phyloP scores from a whole-genome alignment of 2,888 invertebrate species.

The Hypomecis punctinalis region DNA sequence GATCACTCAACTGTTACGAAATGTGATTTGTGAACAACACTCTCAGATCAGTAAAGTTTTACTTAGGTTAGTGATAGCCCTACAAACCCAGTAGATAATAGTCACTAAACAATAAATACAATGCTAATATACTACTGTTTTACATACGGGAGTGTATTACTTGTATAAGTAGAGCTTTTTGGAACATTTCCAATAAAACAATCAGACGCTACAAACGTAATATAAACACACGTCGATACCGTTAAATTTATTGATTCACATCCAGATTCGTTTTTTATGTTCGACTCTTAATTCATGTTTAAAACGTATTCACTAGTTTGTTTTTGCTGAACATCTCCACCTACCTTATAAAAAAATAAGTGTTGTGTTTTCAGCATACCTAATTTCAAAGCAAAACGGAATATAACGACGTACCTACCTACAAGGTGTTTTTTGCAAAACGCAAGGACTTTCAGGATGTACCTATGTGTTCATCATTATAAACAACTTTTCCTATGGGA shows the following conservation, averaged over 20 bases:
- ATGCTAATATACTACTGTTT: constrained; percentile 2
- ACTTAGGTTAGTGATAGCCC: neutral
- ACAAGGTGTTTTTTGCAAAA: no score
- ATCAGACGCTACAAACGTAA: constrained; percentile 69
- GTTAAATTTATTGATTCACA: constrained; percentile 65
- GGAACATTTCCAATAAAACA: constrained; percentile 75
- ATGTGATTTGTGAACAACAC: no score
- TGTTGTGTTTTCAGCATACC: no score
- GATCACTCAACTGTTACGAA: no score
- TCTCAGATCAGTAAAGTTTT: constrained; percentile 18
- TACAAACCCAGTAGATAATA: neutral
- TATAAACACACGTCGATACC: constrained; percentile 58
- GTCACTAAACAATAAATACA: neutral
- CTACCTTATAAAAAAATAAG: neutral
- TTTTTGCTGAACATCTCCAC: constrained; percentile 48
- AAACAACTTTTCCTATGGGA: no score
- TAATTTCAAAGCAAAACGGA: no score
- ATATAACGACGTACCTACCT: no score
- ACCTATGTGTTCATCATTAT: no score
- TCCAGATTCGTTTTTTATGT: constrained; percentile 67
- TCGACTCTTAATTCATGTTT: constrained; percentile 61
- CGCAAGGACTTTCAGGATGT: no score
- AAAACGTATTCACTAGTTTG: constrained; percentile 54
- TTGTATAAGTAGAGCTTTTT: constrained; percentile 59
- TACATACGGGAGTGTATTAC: neutral